Evolutionary conservation across 53 echinoderm and acorn worm genomes (phyloP), one percentile per base, ranked within the genome.

Genomic region (Antedon mediterranea): DNA sequence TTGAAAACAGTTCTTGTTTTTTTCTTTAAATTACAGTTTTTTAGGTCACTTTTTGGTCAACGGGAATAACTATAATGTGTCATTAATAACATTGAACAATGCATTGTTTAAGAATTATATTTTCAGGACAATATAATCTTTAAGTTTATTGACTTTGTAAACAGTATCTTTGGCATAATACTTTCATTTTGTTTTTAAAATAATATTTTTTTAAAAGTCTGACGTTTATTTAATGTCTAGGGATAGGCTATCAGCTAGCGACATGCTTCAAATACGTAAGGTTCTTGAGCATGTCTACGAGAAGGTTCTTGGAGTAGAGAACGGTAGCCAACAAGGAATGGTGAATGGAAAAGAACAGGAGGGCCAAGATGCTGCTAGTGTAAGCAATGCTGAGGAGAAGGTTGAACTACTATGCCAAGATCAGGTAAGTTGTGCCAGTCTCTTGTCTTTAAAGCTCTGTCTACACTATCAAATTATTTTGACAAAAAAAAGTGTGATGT

Each of bases 401-500:
- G 98, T 98, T 32, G 98, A 98, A 83, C 73, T 98, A 30, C 85
- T 98, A 13, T 98, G 98, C 79, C 98, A 98, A 81, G 98, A 98
- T 71, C 92, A 98, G 88, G 98, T 98, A 83, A 31, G 76, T 29
- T 29, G 29, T 83, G 14, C 32, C 30, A 79, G 74, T 4, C 8
- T 5, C 8, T 20, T 75, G 31, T 31, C 3, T 31, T 31, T 3
- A 34, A 34, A 29, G 4, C 29, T 7, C 28, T 77, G 33, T 6
- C 26, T 42, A 28, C 28, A 28, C 9, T 26, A 3, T 11, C 28
- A 77, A 27, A 29, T 31, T 30, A 71, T n/a, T 4, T 11, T 80
- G 34, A 1, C 18, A 28, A 6, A 34, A 4, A n/a, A 5, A 73
- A 74, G 0, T 30, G 28, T 28, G n/a, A n/a, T n/a, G n/a, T n/a